Conservation (phyloP, 2,113 vertebrate genomes). For the Raja brachyura region DNA sequence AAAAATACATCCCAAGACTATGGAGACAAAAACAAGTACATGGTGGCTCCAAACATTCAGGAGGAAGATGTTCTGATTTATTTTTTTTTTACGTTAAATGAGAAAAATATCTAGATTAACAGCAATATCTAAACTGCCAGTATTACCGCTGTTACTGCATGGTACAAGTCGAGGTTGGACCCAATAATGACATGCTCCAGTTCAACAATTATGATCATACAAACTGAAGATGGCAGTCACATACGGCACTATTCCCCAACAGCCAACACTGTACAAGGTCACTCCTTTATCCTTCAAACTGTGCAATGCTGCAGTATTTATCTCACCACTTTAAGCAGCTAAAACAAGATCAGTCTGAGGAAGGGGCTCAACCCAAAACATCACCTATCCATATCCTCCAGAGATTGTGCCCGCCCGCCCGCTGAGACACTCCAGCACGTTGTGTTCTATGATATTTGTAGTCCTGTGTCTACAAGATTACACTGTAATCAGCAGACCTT, state of each 20-base stretch:
- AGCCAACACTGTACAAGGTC: background rate
- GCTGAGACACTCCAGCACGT: too few species aligned
- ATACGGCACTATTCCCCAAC: background rate
- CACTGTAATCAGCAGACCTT: background rate
- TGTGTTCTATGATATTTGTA: too few species aligned
- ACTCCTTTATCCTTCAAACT: background rate
- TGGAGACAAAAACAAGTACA: constrained; percentile 32
- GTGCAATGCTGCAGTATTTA: background rate
- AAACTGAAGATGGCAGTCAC: background rate
- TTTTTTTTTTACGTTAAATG: background rate
- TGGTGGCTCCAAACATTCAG: constrained; percentile 38
- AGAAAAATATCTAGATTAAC: background rate
- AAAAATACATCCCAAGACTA: constrained; percentile 96
- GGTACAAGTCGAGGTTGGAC: background rate
- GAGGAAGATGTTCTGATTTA: background rate
- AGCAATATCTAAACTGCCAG: background rate
- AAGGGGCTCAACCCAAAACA: too few species aligned
- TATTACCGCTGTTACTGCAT: background rate
- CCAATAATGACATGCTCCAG: background rate
- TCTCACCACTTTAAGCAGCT: background rate
- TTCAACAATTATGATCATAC: background rate
- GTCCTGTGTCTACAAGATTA: background rate
- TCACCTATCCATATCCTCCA: too few species aligned
- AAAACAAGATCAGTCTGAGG: background rate
- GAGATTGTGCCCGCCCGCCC: too few species aligned